Evolutionary conservation across 30 jellyfish, hydroid and myxozoan species (phyloP), one percentile per base, ranked within the genome.

Genomic region (Turritopsis rubra): DNA sequence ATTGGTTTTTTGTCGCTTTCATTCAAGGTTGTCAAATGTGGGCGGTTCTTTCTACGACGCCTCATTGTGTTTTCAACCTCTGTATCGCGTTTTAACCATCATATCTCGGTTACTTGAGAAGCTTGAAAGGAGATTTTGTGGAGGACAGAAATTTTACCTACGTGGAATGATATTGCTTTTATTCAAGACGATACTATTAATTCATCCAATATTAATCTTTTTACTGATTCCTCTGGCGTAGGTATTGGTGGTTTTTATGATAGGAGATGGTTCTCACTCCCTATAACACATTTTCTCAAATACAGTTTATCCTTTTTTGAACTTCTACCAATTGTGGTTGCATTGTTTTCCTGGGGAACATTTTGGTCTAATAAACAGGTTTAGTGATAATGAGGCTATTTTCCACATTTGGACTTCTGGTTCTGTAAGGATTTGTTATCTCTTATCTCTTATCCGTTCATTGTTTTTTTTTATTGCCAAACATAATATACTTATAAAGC

Each of bases 381-480:
- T n/a, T n/a, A n/a, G n/a, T 18, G 73, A 60, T 54, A 54, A 60
- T 60, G 73, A 60, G 21, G 73, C 73, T 23, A 60, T 60, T 60
- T 21, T 60, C 22, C 73, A 60, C 19, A 60, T 60, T 23, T 60
- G 73, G 73, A 21, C 19, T 23, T 18, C 73, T 18, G 73, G 73
- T 23, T 60, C 73, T 60, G 73, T 23, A 60, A 60, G 21, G 73
- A 60, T 60, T 18, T 60, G 22, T 18, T 60, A 23, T 60, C 0
- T 18, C 19, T 60, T 18, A 60, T 60, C 73, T 23, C 22, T 60
- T 23, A 60, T 23, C n/a, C n/a, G n/a, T n/a, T n/a, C n/a, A n/a
- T n/a, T n/a, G n/a, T n/a, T n/a, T n/a, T n/a, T n/a, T n/a, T n/a
- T n/a, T n/a, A n/a, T n/a, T n/a, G n/a, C n/a, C n/a, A n/a, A n/a